Conservation (phyloP, 1,140 invertebrate species). For the Sesamia nonagrioides region DNA sequence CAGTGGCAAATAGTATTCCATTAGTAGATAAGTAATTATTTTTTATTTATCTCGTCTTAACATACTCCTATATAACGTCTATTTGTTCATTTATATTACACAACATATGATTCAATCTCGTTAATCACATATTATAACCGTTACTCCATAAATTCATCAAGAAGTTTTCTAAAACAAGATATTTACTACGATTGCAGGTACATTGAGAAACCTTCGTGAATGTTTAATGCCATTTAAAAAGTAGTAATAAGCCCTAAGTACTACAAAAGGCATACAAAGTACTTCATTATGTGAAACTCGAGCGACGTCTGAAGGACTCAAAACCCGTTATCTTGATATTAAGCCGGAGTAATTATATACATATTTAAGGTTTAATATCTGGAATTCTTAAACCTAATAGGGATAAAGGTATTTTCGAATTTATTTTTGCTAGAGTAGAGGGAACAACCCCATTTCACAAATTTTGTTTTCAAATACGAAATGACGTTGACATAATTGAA, state of each 20-base stretch:
- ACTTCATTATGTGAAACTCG: constrained; percentile 17
- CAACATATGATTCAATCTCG: neutral
- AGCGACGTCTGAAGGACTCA: neutral
- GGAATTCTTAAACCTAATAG: neutral
- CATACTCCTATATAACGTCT: too few species aligned
- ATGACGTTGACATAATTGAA: neutral
- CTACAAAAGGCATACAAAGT: constrained; percentile 26
- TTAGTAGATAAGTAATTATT: neutral
- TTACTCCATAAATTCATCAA: neutral
- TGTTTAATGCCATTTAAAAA: constrained; percentile 37
- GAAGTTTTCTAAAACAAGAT: constrained; percentile 14
- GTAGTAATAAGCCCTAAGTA: constrained; percentile 3
- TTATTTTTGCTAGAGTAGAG: neutral
- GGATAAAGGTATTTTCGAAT: neutral
- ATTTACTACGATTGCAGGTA: neutral
- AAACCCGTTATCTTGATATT: constrained; percentile 30
- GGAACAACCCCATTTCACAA: neutral
- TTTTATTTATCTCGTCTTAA: neutral
- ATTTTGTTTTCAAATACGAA: constrained; percentile 3
- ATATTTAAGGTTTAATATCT: neutral
- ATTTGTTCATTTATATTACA: neutral
- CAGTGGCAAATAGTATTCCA: neutral
- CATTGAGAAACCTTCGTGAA: constrained; percentile 3
- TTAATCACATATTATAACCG: neutral
- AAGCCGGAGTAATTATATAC: neutral